Conservation (phyloP, 2,797 vertebrate species). For the Momotus momota region DNA sequence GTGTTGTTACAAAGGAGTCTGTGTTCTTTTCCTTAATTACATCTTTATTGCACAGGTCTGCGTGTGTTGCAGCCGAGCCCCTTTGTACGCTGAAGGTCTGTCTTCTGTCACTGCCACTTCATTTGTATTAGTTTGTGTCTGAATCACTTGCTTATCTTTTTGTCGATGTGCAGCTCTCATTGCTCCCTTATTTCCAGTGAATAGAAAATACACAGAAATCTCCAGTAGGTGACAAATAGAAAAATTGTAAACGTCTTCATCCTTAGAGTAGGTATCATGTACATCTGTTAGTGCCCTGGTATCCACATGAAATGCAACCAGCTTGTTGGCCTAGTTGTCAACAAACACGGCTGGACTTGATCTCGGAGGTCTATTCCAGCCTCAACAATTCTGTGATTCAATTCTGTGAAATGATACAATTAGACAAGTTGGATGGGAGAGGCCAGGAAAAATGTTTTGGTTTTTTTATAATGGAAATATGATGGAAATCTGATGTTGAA, state of each 20-base stretch:
- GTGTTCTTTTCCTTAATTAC: slow-evolving; percentile 53
- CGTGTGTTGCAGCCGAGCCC: slow-evolving; percentile 2
- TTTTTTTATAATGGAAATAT: neutral
- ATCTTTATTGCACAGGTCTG: slow-evolving; percentile 49
- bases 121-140: neutral
- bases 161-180: neutral
- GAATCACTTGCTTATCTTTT: neutral
- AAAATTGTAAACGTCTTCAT: neutral
- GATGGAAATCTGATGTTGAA: neutral
- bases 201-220: neutral
- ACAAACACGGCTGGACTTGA: too few species aligned
- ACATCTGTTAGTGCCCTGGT: neutral
- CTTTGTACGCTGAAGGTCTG: neutral
- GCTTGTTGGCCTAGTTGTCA: neutral
- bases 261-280: neutral
- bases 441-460: neutral
- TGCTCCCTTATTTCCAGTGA: neutral
- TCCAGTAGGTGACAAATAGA: neutral
- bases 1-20: slow-evolving; percentile 17
- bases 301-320: neutral
- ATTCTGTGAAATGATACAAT: neutral
- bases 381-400: too few species aligned
- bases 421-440: neutral
- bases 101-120: slow-evolving; percentile 36
- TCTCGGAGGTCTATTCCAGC: too few species aligned